A percentile compares a stretch with the other conserved stretches of the same genome.
phyloP scores from a whole-genome alignment of 2,797 vertebrate species.

The Tapera naevia region DNA sequence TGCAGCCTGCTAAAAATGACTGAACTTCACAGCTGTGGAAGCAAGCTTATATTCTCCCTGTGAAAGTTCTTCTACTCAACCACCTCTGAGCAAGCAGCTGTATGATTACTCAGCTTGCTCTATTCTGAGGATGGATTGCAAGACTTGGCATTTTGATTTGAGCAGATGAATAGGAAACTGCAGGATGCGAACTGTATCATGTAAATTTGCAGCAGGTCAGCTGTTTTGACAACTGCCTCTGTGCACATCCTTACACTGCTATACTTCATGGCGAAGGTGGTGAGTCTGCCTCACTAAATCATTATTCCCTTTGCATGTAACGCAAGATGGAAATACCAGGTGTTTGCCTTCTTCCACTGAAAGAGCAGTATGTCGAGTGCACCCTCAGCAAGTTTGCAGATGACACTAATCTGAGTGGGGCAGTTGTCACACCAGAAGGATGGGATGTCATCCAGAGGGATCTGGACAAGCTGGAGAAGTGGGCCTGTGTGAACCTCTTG shows the following conservation, averaged over 20 bases:
- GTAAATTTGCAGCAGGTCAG: not conserved
- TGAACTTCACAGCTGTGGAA: conserved; percentile 38
- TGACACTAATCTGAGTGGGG: too few species aligned
- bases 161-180: not conserved
- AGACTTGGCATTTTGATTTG: conserved; percentile 21
- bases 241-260: not conserved
- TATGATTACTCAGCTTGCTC: conserved; percentile 27
- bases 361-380: not conserved
- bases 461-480: too few species aligned
- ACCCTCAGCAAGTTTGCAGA: too few species aligned
- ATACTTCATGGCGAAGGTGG: not conserved
- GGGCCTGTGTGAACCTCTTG: too few species aligned
- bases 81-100: conserved; percentile 51
- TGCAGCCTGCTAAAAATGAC: conserved; percentile 1
- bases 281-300: not conserved
- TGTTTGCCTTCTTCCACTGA: not conserved
- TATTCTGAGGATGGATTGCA: not conserved
- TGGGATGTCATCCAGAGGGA: too few species aligned
- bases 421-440: too few species aligned
- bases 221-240: not conserved
- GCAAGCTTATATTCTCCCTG: not conserved
- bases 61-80: not conserved
- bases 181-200: not conserved
- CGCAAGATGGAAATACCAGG: not conserved
- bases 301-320: not conserved